These are phyloP conservation scores for Cheumatopsyche charites DNA, from an alignment of 1,140 invertebrate genomes.

Conservation along the genomic window DNA sequence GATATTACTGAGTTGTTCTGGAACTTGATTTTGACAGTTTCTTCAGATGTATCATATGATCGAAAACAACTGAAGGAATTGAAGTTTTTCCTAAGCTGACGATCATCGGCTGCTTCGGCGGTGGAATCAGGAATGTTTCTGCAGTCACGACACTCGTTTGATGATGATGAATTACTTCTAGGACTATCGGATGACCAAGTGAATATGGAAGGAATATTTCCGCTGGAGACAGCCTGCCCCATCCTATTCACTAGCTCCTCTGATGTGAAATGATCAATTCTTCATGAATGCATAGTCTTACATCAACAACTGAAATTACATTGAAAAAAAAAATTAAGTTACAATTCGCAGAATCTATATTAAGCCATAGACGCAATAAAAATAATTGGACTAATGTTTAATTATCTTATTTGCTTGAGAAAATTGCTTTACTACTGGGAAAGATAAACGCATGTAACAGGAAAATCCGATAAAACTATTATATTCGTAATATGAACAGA, in stretches of 20 bases:
- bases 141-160: constrained; percentile 1
- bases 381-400: no score
- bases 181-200: constrained; percentile 28
- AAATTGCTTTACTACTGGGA: no score
- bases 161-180: background rate
- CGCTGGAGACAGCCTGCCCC: constrained; percentile 43
- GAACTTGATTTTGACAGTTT: background rate
- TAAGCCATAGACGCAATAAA: background rate
- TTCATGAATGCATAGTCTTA: background rate
- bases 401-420: no score
- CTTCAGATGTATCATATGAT: background rate
- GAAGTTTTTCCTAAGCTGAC: constrained; percentile 20
- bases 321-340: background rate
- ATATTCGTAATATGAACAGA: no score
- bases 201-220: constrained; percentile 34
- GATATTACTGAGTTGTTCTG: background rate
- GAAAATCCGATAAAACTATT: no score
- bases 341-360: background rate
- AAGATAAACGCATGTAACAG: no score
- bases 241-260: constrained; percentile 26
- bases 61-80: constrained; percentile 36
- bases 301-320: background rate
- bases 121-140: background rate
- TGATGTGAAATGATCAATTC: background rate
- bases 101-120: background rate